Evolutionary conservation across 2,888 invertebrate species (phyloP), one percentile per base, ranked within the genome.

Genomic region (Heliconius erato): DNA sequence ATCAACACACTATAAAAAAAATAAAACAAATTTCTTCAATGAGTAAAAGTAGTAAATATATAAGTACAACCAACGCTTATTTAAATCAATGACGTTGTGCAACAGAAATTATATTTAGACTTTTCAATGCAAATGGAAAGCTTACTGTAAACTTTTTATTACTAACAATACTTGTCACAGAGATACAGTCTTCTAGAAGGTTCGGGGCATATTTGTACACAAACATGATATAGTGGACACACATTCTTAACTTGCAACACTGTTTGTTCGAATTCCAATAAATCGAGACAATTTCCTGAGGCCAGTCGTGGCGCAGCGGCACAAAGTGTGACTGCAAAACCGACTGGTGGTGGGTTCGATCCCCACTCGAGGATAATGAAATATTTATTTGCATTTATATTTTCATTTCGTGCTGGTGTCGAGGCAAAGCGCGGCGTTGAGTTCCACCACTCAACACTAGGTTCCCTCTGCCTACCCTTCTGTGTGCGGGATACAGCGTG

Each of bases 61-160:
- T 91, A 92, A 93, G 92, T 91, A 93, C 92, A 93, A 93, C 91
- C 90, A 88, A 87, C 90, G 80, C 80, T 82, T 54, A 77, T 78
- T 81, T 76, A 79, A 82, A 82, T 81, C 83, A 85, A 82, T 35
- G 79, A 79, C 54, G 74, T 85, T 85, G 85, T 82, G 82, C 82
- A 81, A 82, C 71, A 79, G 23, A 80, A 67, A 65, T 35, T 44
- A 32, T n/a, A 68, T 68, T 49, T 69, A 59, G 32, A 54, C 6
- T 23, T 67, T 49, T 11, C 9, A 74, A 49, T 26, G 44, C 40
- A 26, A 72, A 44, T 80, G 81, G 77, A 80, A 28, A 84, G 79
- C 77, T 81, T 83, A 83, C 11, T 68, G 69, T 76, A 82, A 84
- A 80, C 82, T 54, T 83, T 81, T 40, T 84, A 85, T 71, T 80